A percentile compares a stretch with the other conserved stretches of the same genome.
These are phyloP conservation scores for Pentamera pediparva DNA, from an alignment of 53 echinoderm and acorn worm species.

Conservation along the genomic window DNA sequence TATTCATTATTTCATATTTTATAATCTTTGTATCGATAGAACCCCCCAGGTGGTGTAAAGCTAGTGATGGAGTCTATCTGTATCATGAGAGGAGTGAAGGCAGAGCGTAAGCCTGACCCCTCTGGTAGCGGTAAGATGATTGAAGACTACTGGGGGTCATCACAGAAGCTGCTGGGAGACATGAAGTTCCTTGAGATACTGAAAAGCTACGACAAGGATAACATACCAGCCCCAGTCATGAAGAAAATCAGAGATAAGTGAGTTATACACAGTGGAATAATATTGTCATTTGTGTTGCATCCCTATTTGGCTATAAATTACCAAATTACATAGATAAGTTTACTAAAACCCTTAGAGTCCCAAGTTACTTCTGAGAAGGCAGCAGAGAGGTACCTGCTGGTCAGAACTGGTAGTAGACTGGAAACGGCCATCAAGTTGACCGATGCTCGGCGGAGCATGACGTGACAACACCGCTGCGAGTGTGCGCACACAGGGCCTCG, in stretches of 20 bases:
- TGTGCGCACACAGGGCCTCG: too few species aligned
- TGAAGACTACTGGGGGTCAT: slow-evolving; percentile 98
- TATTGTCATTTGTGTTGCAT: too few species aligned
- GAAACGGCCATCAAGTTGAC: too few species aligned
- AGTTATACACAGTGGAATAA: slow-evolving; percentile 28
- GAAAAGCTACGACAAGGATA: slow-evolving; percentile 91
- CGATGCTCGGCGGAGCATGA: too few species aligned
- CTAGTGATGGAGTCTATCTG: slow-evolving; percentile 94
- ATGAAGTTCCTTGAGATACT: slow-evolving; percentile 96
- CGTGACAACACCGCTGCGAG: too few species aligned
- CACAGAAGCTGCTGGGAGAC: slow-evolving; percentile 93
- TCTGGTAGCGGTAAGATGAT: slow-evolving; percentile 92
- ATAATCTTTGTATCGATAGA: slow-evolving; percentile 37
- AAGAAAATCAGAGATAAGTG: slow-evolving; percentile 95
- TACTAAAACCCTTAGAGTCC: too few species aligned
- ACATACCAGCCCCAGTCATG: slow-evolving; percentile 76
- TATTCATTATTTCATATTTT: too few species aligned
- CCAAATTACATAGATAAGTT: too few species aligned
- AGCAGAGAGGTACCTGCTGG: too few species aligned
- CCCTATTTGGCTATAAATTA: too few species aligned
- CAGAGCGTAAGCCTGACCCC: slow-evolving; percentile 93
- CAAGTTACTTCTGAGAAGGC: too few species aligned
- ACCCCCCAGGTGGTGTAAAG: slow-evolving; percentile 87
- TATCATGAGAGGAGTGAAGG: slow-evolving; percentile 89
- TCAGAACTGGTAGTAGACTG: too few species aligned